phyloP scores from a whole-genome alignment of 2,113 vertebrate species.

The Nettapus auritus region DNA sequence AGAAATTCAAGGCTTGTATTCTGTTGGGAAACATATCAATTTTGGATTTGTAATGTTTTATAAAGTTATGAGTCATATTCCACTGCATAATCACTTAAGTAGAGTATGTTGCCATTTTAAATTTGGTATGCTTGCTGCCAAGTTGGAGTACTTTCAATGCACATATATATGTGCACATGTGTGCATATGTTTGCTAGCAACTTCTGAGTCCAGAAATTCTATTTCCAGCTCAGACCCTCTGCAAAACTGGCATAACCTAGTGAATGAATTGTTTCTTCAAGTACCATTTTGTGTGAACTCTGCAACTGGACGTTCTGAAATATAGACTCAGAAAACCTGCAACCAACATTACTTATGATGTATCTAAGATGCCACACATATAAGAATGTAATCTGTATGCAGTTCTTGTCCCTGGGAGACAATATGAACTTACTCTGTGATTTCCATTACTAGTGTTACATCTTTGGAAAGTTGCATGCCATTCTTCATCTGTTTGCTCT shows the following conservation, averaged over 20 bases:
- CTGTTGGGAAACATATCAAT: conserved; percentile 17
- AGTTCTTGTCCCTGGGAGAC: not conserved
- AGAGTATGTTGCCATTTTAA: not conserved
- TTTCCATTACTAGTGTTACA: not conserved
- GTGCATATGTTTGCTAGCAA: not conserved
- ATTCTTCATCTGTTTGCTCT: not conserved
- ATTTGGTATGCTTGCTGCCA: not conserved
- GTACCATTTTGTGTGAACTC: not conserved
- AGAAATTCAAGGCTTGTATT: not conserved
- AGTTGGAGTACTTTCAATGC: not conserved
- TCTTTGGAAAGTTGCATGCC: not conserved
- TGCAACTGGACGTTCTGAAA: not conserved
- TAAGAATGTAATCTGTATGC: not conserved
- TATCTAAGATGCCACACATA: not conserved
- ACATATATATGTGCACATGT: not conserved
- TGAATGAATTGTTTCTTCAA: not conserved
- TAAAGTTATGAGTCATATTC: not conserved
- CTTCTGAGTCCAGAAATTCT: not conserved
- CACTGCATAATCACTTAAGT: not conserved
- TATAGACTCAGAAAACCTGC: not conserved
- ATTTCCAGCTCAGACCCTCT: not conserved
- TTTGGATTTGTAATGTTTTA: conserved; percentile 6
- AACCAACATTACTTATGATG: not conserved
- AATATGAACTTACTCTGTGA: not conserved
- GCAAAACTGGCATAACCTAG: not conserved